phyloP scores from a whole-genome alignment of 2,113 vertebrate species.

The Dolichotis patagonum region DNA sequence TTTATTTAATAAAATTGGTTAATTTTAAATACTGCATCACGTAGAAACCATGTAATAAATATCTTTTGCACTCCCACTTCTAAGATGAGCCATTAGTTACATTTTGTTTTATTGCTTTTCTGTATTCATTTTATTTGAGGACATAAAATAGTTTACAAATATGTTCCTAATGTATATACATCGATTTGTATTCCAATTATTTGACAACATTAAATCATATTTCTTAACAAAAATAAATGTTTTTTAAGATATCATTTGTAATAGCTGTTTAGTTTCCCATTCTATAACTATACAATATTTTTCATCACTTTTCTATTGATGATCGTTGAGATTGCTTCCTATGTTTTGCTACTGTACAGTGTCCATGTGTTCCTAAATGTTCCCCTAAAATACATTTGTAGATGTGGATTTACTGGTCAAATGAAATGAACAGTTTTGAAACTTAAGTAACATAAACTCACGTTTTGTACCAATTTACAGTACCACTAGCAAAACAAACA shows the following conservation, averaged over 20 bases:
- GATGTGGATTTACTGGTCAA: not conserved
- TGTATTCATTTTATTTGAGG: not conserved
- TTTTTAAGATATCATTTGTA: conserved; percentile 21
- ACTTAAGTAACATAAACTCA: not conserved
- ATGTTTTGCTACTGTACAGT: not conserved
- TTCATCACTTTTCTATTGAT: not conserved
- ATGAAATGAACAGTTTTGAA: conserved; percentile 4
- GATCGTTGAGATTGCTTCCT: not conserved
- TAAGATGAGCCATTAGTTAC: conserved; percentile 7
- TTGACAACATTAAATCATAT: conserved; percentile 11
- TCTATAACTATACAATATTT: not conserved
- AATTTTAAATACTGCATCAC: not conserved
- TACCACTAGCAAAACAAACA: not conserved
- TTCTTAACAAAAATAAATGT: conserved; percentile 1
- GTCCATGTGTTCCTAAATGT: not conserved
- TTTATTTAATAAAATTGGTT: conserved; percentile 26
- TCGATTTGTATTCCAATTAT: conserved; percentile 2
- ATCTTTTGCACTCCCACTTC: not conserved
- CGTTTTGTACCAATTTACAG: not conserved
- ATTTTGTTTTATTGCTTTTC: conserved; percentile 35
- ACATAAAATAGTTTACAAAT: conserved; percentile 24
- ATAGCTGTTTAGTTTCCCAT: not conserved
- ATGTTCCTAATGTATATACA: not conserved
- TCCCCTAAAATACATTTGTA: conserved; percentile 19
- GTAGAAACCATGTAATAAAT: conserved; percentile 33